Evolutionary conservation across 2,113 vertebrate species (phyloP).

Genomic region (Melozone crissalis): DNA sequence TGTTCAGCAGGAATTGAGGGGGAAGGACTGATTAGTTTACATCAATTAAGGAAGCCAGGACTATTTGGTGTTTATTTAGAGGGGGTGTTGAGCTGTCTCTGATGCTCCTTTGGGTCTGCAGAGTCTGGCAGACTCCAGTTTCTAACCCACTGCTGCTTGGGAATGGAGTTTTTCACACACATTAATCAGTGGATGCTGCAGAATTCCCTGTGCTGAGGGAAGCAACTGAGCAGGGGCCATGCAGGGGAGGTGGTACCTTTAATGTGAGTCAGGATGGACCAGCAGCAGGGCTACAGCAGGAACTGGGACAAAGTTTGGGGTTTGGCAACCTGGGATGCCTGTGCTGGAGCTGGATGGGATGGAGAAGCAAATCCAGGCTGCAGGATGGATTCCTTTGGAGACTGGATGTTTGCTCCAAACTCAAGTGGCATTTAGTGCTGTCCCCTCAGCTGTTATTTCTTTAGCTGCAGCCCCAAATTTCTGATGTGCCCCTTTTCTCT

Average conservation of each 20-base stretch:
- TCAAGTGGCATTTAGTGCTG: not conserved
- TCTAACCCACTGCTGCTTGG: not conserved
- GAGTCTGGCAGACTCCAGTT: not conserved
- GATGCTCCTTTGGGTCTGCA: not conserved
- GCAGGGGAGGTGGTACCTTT: not conserved
- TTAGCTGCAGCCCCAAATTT: not conserved
- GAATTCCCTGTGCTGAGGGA: not conserved
- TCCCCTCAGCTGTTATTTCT: not conserved
- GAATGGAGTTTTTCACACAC: not conserved
- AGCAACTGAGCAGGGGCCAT: accelerated
- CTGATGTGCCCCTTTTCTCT: not conserved
- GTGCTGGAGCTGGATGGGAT: not conserved
- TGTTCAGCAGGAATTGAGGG: not conserved
- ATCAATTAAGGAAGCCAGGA: not conserved
- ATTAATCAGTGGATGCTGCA: not conserved
- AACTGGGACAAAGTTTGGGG: not conserved
- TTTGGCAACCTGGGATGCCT: not conserved
- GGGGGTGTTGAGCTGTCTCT: not conserved
- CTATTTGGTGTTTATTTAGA: not conserved
- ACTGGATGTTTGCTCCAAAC: not conserved
- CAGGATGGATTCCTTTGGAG: not conserved
- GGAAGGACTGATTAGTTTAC: not conserved
- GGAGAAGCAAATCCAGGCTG: not conserved
- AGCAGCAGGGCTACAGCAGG: not conserved
- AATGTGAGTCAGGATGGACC: not conserved